phyloP scores from a whole-genome alignment of 2,797 vertebrate species.

The Rhinoraja longicauda region DNA sequence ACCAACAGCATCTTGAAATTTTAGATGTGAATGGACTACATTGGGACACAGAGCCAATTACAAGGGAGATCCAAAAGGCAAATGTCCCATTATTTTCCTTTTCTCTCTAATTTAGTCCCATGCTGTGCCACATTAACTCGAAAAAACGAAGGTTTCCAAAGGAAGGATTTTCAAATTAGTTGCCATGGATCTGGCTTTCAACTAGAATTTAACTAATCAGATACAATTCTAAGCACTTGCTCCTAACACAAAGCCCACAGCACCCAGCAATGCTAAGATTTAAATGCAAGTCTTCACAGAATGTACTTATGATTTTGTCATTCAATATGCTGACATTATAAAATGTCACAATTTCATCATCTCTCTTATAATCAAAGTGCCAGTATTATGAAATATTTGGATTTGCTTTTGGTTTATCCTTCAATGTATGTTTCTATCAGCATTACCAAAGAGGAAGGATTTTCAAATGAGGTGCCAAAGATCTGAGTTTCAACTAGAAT shows the following conservation, averaged over 20 bases:
- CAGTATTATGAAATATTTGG: not conserved
- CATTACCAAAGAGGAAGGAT: not conserved
- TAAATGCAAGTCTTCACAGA: not conserved
- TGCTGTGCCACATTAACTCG: slow-evolving; percentile 5
- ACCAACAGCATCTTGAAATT: not conserved
- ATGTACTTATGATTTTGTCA: not conserved
- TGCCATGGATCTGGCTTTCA: slow-evolving; percentile 24
- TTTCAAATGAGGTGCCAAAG: slow-evolving; percentile 2
- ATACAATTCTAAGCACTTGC: not conserved
- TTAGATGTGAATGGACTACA: not conserved
- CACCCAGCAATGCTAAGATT: not conserved
- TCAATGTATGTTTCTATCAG: not conserved
- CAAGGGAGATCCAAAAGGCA: not conserved
- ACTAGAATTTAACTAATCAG: not conserved
- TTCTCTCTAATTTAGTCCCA: slow-evolving; percentile 14
- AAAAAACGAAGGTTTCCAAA: slow-evolving; percentile 26
- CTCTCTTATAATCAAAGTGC: too few species aligned
- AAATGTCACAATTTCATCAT: not conserved
- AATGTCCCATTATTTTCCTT: slow-evolving; percentile 3
- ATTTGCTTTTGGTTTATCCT: not conserved
- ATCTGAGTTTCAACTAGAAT: slow-evolving; percentile 1
- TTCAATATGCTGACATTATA: not conserved
- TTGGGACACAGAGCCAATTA: not conserved
- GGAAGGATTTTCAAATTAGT: slow-evolving; percentile 18
- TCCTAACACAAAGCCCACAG: not conserved